These are phyloP conservation scores for Hozukius guyotensis DNA, from an alignment of 2,797 vertebrate genomes.

Conservation along the genomic window DNA sequence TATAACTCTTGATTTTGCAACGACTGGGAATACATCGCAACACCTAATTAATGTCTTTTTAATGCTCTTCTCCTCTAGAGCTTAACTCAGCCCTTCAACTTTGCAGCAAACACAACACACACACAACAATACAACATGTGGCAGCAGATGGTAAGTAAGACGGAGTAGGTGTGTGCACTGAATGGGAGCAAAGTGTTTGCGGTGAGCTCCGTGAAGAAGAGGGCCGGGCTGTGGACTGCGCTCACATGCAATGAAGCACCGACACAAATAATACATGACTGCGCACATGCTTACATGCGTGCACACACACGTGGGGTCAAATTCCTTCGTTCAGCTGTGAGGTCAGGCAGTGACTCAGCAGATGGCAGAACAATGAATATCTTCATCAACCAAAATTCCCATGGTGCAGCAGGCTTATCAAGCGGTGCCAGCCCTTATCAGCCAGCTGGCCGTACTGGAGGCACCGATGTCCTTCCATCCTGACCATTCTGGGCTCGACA, in stretches of 20 bases:
- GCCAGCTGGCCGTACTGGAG: slow-evolving; percentile 67
- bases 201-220: slow-evolving; percentile 39
- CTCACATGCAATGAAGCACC: slow-evolving; percentile 8
- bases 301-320: slow-evolving; percentile 25
- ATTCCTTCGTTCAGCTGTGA: slow-evolving; percentile 46
- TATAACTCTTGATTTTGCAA: slow-evolving; percentile 78
- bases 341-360: slow-evolving; percentile 72
- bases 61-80: slow-evolving; percentile 81
- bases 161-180: slow-evolving; percentile 61
- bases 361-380: slow-evolving; percentile 77
- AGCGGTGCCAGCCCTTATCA: slow-evolving; percentile 68
- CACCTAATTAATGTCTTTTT: slow-evolving; percentile 84
- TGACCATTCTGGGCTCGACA: slow-evolving; percentile 31
- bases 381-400: slow-evolving; percentile 69
- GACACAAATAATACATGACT: slow-evolving; percentile 38
- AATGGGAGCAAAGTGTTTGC: slow-evolving; percentile 54
- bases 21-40: slow-evolving; percentile 75
- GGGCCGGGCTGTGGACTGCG: slow-evolving; percentile 9
- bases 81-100: slow-evolving; percentile 77
- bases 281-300: background rate
- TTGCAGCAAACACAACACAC: slow-evolving; percentile 72
- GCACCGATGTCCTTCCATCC: slow-evolving; percentile 46
- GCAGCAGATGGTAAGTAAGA: slow-evolving; percentile 74
- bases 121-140: slow-evolving; percentile 64
- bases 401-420: slow-evolving; percentile 54